A percentile compares a stretch with the other conserved stretches of the same genome.
These are phyloP conservation scores for Megaceryle alcyon DNA, from an alignment of 2,797 vertebrate species.

Conservation along the genomic window DNA sequence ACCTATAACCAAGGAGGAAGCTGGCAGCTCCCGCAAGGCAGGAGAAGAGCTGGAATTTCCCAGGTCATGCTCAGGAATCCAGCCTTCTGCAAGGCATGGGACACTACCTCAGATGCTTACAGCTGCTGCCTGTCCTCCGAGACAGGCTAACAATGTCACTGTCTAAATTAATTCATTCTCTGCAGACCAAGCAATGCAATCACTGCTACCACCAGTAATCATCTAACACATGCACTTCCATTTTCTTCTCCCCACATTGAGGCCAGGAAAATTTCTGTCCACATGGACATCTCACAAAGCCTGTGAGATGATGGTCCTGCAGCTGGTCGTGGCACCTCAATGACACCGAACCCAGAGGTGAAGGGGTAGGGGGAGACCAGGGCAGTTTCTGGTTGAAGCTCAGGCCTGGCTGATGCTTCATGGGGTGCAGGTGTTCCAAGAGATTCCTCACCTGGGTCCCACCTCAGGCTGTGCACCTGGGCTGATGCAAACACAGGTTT, in stretches of 20 bases:
- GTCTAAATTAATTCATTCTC: background rate
- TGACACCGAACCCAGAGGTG: background rate
- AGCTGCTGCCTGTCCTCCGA: conserved; percentile 38
- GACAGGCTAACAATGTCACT: background rate
- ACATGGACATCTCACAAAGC: background rate
- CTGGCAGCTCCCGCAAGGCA: background rate
- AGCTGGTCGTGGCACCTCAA: background rate
- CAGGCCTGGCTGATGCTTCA: background rate
- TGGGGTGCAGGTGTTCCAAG: fast-evolving
- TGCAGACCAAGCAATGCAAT: background rate
- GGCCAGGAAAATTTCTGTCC: background rate
- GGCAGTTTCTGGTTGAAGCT: background rate
- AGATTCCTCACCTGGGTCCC: fast-evolving
- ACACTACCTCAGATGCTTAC: background rate
- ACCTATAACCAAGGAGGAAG: background rate
- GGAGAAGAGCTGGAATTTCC: conserved; percentile 45
- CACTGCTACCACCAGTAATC: background rate
- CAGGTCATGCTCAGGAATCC: conserved; percentile 18
- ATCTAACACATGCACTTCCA: background rate
- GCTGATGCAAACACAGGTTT: background rate
- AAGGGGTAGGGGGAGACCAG: background rate
- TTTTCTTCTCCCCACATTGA: fast-evolving
- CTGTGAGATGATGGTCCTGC: background rate
- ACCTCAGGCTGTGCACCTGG: background rate
- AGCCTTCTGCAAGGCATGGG: background rate